phyloP scores from a whole-genome alignment of 2,888 invertebrate genomes.

The Diaperis boleti region DNA sequence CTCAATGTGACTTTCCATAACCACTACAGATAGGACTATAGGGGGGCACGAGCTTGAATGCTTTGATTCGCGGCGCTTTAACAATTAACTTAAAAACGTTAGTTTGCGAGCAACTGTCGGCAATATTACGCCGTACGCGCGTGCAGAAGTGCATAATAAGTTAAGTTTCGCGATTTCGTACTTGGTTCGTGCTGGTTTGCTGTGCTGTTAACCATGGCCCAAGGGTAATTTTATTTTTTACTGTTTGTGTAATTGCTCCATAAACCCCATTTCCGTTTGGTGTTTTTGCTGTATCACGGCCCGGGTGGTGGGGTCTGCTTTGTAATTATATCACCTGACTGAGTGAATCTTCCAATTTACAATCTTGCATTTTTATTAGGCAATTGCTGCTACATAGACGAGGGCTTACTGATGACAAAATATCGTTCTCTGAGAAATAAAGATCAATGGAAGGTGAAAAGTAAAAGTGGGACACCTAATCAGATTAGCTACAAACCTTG shows the following conservation, averaged over 20 bases:
- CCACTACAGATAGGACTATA: constrained; percentile 20
- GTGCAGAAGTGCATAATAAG: constrained; percentile 6
- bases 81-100: constrained; percentile 15
- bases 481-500: too few species aligned
- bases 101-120: constrained; percentile 3
- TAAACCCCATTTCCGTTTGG: too few species aligned
- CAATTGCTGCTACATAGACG: not conserved
- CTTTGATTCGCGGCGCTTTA: constrained; percentile 10
- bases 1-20: constrained; percentile 54
- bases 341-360: too few species aligned
- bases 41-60: constrained; percentile 21
- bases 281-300: constrained; percentile 17
- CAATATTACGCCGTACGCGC: too few species aligned
- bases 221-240: constrained; percentile 19
- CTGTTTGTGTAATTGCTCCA: too few species aligned
- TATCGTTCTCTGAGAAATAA: not conserved
- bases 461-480: constrained; percentile 35
- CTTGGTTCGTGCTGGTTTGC: not conserved
- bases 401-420: too few species aligned
- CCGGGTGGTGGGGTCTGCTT: not conserved
- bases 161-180: not conserved
- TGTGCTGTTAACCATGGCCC: constrained; percentile 19
- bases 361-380: not conserved
- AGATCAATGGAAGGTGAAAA: constrained; percentile 23
- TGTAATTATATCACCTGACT: too few species aligned